Percentiles rank a stretch among this genome's conserved stretches.
These are phyloP conservation scores for Dicrostonyx torquatus DNA, from an alignment of 2,797 vertebrate species.

Conservation along the genomic window DNA sequence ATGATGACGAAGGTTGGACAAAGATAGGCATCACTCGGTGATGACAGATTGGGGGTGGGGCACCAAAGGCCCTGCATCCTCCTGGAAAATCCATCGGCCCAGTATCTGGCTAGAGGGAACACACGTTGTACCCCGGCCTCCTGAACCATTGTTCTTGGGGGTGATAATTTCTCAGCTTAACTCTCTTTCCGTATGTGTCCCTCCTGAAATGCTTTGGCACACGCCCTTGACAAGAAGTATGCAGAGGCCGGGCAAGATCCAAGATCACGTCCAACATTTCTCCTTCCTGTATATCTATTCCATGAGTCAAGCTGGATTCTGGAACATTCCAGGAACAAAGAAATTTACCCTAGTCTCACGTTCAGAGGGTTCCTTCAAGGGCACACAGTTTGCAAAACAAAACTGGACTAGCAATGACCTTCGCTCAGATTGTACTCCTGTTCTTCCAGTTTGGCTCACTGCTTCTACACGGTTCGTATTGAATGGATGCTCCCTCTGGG, in stretches of 20 bases:
- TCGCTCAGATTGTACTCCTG: background rate
- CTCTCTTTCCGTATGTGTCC: conserved; percentile 67
- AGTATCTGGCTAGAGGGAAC: background rate
- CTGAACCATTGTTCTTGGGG: conserved; percentile 57
- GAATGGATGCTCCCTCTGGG: conserved; percentile 21
- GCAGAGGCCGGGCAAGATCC: conserved; percentile 43
- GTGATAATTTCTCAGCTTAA: conserved; percentile 64
- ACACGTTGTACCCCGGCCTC: conserved; percentile 50
- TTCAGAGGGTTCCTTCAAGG: conserved; percentile 53
- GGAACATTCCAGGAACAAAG: conserved; percentile 70
- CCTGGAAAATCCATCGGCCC: conserved; percentile 67
- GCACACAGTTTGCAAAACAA: conserved; percentile 47
- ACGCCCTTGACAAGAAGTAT: conserved; percentile 22
- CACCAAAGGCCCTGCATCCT: conserved; percentile 30
- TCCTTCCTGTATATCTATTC: conserved; percentile 64
- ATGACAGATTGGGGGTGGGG: background rate
- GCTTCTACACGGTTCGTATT: background rate
- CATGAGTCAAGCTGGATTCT: conserved; percentile 52
- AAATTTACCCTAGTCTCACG: conserved; percentile 26
- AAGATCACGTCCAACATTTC: background rate
- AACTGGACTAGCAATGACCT: conserved; percentile 21
- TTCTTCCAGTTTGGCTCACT: background rate
- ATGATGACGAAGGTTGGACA: conserved; percentile 56
- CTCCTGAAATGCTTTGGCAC: background rate
- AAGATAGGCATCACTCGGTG: conserved; percentile 31